Evolutionary conservation across 2,113 vertebrate genomes (phyloP).

Genomic region (Phylloscopus whistleri): DNA sequence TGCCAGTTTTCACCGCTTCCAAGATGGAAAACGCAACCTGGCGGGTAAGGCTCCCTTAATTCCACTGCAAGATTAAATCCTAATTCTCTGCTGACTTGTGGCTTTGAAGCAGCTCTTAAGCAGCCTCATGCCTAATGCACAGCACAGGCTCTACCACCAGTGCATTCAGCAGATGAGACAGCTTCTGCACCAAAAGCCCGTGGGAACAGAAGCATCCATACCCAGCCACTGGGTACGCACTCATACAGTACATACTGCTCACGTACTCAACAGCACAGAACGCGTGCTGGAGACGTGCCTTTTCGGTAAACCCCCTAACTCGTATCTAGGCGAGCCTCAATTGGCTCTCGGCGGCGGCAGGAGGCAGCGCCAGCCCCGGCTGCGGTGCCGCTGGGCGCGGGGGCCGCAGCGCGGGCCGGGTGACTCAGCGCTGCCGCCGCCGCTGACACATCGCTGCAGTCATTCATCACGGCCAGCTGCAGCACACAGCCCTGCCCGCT

Average conservation of each 20-base stretch:
- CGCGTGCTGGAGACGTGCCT: background rate
- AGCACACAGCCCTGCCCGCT: background rate
- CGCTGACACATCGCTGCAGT: constrained; percentile 23
- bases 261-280: fast-evolving
- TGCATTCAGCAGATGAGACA: background rate
- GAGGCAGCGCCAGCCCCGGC: background rate
- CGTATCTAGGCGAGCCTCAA: background rate
- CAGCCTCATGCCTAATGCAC: background rate
- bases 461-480: background rate
- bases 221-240: background rate
- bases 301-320: background rate
- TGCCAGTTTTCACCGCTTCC: background rate
- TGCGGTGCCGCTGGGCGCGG: background rate
- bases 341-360: background rate
- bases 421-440: background rate
- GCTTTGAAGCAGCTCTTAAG: background rate
- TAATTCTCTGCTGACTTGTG: background rate
- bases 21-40: fast-evolving
- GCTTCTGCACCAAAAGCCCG: background rate
- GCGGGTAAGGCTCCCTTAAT: background rate
- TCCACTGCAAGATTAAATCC: background rate
- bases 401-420: background rate
- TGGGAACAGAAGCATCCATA: background rate
- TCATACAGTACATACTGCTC: background rate
- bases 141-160: background rate